Conservation (phyloP, 2,888 invertebrate species). For the Sympetrum striolatum region DNA sequence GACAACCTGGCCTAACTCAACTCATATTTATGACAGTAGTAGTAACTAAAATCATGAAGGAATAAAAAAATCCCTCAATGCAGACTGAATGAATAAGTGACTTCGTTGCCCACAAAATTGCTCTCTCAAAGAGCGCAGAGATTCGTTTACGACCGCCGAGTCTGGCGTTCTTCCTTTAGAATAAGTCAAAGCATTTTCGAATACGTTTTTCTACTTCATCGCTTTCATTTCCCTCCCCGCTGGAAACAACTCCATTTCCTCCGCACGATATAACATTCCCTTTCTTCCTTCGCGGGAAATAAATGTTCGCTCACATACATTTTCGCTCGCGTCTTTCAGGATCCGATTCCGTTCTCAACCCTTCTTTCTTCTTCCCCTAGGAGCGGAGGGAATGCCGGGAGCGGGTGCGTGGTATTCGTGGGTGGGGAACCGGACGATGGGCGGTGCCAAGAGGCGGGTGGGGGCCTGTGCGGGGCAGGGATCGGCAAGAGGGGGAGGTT, state of each 20-base stretch:
- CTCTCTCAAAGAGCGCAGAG: too few species aligned
- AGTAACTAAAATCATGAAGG: too few species aligned
- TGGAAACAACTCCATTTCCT: not conserved
- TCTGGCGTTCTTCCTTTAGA: too few species aligned
- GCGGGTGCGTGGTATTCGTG: constrained; percentile 40
- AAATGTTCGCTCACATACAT: not conserved
- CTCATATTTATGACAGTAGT: too few species aligned
- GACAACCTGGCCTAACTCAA: too few species aligned
- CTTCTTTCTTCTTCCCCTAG: not conserved
- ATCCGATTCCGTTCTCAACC: not conserved
- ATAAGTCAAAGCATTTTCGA: too few species aligned
- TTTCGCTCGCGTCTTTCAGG: too few species aligned
- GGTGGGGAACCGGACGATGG: constrained; percentile 8
- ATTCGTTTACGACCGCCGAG: too few species aligned
- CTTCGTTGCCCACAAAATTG: too few species aligned
- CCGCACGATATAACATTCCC: not conserved
- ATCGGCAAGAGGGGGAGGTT: constrained; percentile 19
- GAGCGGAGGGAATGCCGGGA: not conserved
- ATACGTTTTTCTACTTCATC: not conserved
- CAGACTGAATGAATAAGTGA: too few species aligned
- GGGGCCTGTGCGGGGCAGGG: not conserved
- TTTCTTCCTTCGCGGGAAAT: not conserved
- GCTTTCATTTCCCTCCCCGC: not conserved
- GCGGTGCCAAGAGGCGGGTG: not conserved
- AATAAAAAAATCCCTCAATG: too few species aligned